Evolutionary conservation across 2,888 invertebrate species (phyloP).

Genomic region (Drepanosiphum platanoidis): DNA sequence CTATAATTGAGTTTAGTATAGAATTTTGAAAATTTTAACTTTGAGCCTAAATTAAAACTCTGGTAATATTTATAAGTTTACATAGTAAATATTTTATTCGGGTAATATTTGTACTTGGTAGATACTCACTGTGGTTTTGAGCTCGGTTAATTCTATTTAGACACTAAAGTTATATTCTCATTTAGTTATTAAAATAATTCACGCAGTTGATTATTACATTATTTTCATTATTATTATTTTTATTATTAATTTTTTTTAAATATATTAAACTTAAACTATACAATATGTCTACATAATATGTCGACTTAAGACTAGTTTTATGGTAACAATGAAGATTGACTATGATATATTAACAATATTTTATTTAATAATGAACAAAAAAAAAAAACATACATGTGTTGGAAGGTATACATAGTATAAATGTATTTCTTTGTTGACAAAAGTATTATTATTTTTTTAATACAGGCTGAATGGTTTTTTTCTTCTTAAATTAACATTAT

Average conservation of each 20-base stretch:
- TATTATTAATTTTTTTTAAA: not conserved
- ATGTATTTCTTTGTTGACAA: not conserved
- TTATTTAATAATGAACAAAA: not conserved
- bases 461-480: not conserved
- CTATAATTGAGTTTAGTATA: too few relatives aligned
- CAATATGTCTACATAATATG: slow-evolving; percentile 11
- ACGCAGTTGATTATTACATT: slow-evolving; percentile 7
- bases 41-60: too few relatives aligned
- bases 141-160: not conserved
- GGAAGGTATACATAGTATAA: not conserved
- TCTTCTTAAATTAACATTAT: slow-evolving; percentile 8
- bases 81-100: too few relatives aligned
- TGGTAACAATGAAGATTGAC: slow-evolving; percentile 55
- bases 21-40: too few relatives aligned
- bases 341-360: slow-evolving; percentile 41
- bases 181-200: not conserved
- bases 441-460: not conserved
- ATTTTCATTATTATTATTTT: slow-evolving; percentile 29
- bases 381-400: slow-evolving; percentile 17
- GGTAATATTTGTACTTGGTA: too few relatives aligned
- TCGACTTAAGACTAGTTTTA: slow-evolving; percentile 34
- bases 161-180: not conserved
- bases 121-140: too few relatives aligned
- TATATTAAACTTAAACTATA: slow-evolving; percentile 41
- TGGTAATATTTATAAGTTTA: too few relatives aligned